phyloP scores from a whole-genome alignment of 2,797 vertebrate genomes.

The Bryconaethiops microstoma region DNA sequence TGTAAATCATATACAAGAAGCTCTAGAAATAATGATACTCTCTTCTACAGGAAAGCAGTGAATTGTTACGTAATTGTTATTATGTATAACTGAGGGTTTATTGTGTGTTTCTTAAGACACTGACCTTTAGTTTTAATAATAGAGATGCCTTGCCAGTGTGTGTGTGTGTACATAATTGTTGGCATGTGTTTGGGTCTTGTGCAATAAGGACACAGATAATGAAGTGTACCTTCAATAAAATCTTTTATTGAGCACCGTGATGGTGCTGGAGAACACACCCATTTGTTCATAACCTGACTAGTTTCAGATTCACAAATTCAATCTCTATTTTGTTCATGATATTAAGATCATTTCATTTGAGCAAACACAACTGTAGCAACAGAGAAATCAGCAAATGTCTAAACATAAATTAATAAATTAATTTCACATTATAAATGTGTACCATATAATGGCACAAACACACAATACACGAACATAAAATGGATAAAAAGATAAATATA shows the following conservation, averaged over 20 bases:
- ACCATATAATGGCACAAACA: neutral
- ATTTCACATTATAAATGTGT: constrained; percentile 5
- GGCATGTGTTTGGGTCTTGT: neutral
- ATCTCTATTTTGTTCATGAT: constrained; percentile 44
- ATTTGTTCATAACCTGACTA: constrained; percentile 40
- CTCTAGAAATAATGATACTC: neutral
- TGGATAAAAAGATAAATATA: neutral
- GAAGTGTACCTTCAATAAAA: constrained; percentile 29
- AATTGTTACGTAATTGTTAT: neutral
- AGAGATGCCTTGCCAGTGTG: neutral
- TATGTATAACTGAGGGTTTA: neutral
- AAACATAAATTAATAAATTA: constrained; percentile 31
- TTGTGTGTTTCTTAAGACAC: neutral
- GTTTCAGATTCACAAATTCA: constrained; percentile 9
- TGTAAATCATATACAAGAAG: constrained; percentile 45
- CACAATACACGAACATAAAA: constrained; percentile 13
- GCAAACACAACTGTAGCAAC: neutral
- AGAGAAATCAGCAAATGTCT: neutral
- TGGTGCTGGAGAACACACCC: constrained; percentile 17
- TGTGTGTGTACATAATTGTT: neutral
- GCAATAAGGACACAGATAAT: constrained; percentile 49
- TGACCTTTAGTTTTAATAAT: neutral
- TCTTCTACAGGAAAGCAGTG: neutral
- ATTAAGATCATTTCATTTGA: constrained; percentile 9
- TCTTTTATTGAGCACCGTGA: constrained; percentile 46